Conservation (phyloP, 2,113 vertebrate species). For the Nannobrachium achirus region DNA sequence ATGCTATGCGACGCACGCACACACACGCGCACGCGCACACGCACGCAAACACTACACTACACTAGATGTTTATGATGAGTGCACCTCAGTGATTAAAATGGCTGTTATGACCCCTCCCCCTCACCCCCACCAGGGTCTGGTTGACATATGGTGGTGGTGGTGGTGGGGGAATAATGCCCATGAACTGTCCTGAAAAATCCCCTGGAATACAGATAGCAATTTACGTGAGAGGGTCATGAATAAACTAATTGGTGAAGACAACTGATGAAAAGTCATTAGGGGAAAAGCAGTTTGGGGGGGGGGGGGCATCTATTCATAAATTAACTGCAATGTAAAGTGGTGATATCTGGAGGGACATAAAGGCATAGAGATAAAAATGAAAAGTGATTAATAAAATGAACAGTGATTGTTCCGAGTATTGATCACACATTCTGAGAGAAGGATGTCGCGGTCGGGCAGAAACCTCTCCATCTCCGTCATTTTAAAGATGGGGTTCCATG, state of each 20-base stretch:
- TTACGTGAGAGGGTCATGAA: constrained; percentile 44
- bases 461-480: too few species aligned
- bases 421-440: too few species aligned
- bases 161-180: constrained; percentile 58
- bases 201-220: constrained; percentile 48
- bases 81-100: constrained; percentile 55
- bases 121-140: constrained; percentile 48
- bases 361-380: neutral
- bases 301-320: constrained; percentile 8
- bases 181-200: constrained; percentile 56
- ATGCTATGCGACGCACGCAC: too few species aligned
- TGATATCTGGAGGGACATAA: constrained; percentile 1
- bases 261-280: constrained; percentile 31
- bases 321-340: constrained; percentile 5
- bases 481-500: too few species aligned
- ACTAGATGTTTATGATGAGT: constrained; percentile 34
- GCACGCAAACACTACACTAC: constrained; percentile 21
- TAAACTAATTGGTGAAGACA: constrained; percentile 49
- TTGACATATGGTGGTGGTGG: constrained; percentile 65
- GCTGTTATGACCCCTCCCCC: constrained; percentile 47
- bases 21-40: constrained; percentile 25
- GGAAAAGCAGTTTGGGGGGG: neutral
- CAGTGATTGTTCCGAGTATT: neutral
- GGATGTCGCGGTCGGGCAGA: too few species aligned
- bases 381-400: neutral